Evolutionary conservation across 2,797 vertebrate genomes (phyloP).

Genomic region (Eulemur coronatus): DNA sequence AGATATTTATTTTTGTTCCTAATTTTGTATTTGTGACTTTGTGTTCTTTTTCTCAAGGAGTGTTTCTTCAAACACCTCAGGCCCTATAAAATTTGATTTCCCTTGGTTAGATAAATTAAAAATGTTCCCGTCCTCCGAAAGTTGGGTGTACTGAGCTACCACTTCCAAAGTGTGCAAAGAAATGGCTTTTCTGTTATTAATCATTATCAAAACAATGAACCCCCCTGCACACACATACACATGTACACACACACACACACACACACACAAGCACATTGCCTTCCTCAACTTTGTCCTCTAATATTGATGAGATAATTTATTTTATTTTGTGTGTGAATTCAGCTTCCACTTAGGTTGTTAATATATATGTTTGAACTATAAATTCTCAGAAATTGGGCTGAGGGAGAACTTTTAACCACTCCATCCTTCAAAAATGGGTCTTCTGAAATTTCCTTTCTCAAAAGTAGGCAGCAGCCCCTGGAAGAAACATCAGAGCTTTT

Average conservation of each 20-base stretch:
- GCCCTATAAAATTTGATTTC: background rate
- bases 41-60: background rate
- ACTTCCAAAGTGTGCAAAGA: background rate
- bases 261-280: background rate
- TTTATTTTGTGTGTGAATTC: background rate
- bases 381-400: background rate
- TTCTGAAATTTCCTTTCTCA: background rate
- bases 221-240: background rate
- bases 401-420: background rate
- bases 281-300: background rate
- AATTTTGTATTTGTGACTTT: conserved; percentile 36
- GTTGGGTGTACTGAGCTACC: background rate
- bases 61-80: background rate
- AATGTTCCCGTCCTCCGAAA: background rate
- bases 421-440: background rate
- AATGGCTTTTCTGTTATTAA: background rate
- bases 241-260: background rate
- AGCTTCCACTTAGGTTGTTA: background rate
- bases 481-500: background rate
- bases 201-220: background rate
- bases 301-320: background rate
- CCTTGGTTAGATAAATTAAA: background rate
- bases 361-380: background rate
- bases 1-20: background rate
- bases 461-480: background rate